phyloP scores from a whole-genome alignment of 1,140 invertebrate species.

The Drosophila repleta region DNA sequence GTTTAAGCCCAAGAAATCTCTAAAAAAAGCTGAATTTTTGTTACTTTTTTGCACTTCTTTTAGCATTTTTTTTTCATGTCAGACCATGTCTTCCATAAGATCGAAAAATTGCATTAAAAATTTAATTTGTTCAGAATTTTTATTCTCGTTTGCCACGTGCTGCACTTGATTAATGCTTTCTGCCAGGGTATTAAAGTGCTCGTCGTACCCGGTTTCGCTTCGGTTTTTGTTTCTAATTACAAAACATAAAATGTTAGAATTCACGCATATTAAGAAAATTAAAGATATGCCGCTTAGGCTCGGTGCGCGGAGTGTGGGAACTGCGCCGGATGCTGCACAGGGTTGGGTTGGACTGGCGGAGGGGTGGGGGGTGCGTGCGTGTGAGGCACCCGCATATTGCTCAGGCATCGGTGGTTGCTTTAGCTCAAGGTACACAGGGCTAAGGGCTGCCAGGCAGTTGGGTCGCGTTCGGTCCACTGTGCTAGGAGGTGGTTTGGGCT shows the following conservation, averaged over 20 bases:
- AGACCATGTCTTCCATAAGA: no score
- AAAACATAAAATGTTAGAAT: constrained; percentile 78
- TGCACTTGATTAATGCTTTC: constrained; percentile 15
- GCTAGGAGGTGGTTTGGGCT: neutral
- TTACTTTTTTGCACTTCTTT: no score
- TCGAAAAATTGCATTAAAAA: no score
- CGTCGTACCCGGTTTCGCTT: constrained; percentile 9
- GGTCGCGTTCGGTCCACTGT: neutral
- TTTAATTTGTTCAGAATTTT: no score
- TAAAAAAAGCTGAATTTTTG: no score
- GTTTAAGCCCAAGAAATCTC: no score
- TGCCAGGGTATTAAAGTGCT: constrained; percentile 11
- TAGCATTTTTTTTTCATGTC: no score
- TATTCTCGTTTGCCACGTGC: neutral
- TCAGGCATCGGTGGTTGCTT: constrained; percentile 62
- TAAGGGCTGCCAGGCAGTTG: constrained; percentile 6
- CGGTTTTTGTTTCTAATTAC: constrained; percentile 69
- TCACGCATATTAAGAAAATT: constrained; percentile 82
- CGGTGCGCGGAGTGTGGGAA: constrained; percentile 62
- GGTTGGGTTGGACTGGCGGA: constrained; percentile 15
- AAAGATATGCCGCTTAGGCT: constrained; percentile 64
- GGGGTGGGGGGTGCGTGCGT: constrained; percentile 3
- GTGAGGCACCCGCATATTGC: constrained; percentile 68
- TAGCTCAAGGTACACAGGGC: constrained; percentile 61
- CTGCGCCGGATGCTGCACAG: constrained; percentile 68